Evolutionary conservation across 2,113 vertebrate species (phyloP).

Genomic region (Lasiurus borealis): DNA sequence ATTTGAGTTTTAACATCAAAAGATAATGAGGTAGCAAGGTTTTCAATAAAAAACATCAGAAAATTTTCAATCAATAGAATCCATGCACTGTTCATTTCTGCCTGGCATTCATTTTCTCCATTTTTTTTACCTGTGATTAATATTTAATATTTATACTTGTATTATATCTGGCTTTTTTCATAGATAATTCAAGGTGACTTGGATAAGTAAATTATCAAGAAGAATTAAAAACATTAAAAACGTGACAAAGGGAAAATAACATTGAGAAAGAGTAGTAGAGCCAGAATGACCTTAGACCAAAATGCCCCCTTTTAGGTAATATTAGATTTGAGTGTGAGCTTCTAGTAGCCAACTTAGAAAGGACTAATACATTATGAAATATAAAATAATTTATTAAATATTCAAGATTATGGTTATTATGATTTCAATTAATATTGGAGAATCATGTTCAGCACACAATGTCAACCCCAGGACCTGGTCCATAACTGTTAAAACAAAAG

Average conservation of each 20-base stretch:
- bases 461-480: background rate
- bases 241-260: slow-evolving; percentile 21
- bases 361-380: background rate
- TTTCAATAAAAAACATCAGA: background rate
- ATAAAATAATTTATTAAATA: background rate
- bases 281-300: background rate
- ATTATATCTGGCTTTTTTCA: background rate
- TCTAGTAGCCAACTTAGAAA: background rate
- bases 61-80: background rate
- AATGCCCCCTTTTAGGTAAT: background rate
- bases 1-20: background rate
- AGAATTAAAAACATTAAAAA: slow-evolving; percentile 8
- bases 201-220: background rate
- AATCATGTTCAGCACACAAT: background rate
- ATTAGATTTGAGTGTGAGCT: background rate
- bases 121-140: background rate
- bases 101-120: background rate
- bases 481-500: slow-evolving; percentile 12
- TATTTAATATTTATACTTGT: background rate
- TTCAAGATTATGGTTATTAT: background rate
- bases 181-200: background rate
- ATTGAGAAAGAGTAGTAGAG: background rate
- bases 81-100: background rate
- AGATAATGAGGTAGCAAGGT: background rate
- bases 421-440: background rate